These are phyloP conservation scores for Parambassis ranga DNA, from an alignment of 2,797 vertebrate genomes.

Conservation along the genomic window DNA sequence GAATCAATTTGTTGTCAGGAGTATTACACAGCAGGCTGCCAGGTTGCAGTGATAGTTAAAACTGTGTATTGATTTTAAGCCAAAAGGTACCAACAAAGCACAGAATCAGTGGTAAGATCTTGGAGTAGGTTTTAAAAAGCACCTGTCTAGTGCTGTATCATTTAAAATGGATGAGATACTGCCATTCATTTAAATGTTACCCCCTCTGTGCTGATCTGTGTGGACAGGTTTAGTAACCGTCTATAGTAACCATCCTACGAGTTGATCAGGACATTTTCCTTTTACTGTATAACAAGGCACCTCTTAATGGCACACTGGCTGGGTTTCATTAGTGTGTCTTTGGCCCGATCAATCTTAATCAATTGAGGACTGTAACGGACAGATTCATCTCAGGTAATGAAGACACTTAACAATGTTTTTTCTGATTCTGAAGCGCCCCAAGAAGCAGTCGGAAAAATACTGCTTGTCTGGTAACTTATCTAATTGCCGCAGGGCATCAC, in stretches of 20 bases:
- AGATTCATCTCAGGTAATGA: constrained; percentile 76
- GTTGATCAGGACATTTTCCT: not conserved
- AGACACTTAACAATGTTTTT: constrained; percentile 73
- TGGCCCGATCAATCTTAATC: constrained; percentile 74
- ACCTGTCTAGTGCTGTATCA: not conserved
- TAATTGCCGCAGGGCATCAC: constrained; percentile 78
- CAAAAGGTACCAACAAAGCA: too few species aligned
- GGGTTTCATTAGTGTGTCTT: constrained; percentile 26
- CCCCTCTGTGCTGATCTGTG: too few species aligned
- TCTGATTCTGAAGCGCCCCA: constrained; percentile 29
- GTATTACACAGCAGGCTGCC: too few species aligned
- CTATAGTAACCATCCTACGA: not conserved
- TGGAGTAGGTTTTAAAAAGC: too few species aligned
- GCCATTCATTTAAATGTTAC: too few species aligned
- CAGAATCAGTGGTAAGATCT: too few species aligned
- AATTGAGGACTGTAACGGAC: constrained; percentile 61
- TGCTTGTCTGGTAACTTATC: constrained; percentile 77
- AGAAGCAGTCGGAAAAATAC: constrained; percentile 57
- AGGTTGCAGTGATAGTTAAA: too few species aligned
- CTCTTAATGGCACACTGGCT: constrained; percentile 17
- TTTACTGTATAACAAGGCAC: constrained; percentile 20
- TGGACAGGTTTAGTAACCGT: too few species aligned
- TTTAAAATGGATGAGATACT: not conserved
- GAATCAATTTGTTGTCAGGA: too few species aligned
- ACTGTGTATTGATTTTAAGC: not conserved